Evolutionary conservation across 2,113 vertebrate species (phyloP).

Genomic region (Hypomesus transpacificus): DNA sequence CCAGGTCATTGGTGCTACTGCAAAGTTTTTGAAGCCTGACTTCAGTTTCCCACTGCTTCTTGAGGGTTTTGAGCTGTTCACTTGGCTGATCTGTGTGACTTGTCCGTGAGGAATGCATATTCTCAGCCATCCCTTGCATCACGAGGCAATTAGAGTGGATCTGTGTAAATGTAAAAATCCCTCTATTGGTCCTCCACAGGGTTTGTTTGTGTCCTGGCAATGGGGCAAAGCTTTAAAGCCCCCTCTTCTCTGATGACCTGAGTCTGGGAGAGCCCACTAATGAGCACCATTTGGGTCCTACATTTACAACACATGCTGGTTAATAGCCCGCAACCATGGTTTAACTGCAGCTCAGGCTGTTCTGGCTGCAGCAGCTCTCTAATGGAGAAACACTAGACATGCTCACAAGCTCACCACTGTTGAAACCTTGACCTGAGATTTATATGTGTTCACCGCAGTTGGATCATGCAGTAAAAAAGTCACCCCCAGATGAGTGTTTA

Average conservation of each 20-base stretch:
- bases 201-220: constrained; percentile 43
- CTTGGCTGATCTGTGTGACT: constrained; percentile 22
- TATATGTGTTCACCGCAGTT: constrained; percentile 31
- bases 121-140: constrained; percentile 32
- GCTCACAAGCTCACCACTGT: constrained; percentile 34
- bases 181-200: constrained; percentile 18
- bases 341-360: constrained; percentile 46
- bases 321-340: constrained; percentile 53
- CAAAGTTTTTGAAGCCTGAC: constrained; percentile 10
- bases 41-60: constrained; percentile 8
- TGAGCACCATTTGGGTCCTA: constrained; percentile 62
- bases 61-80: constrained; percentile 21
- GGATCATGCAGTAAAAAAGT: constrained; percentile 29
- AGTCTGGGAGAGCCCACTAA: constrained; percentile 54
- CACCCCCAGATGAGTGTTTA: background rate
- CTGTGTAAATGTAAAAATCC: constrained; percentile 34
- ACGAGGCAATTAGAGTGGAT: constrained; percentile 31
- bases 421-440: constrained; percentile 20
- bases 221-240: constrained; percentile 26
- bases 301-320: constrained; percentile 62
- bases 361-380: constrained; percentile 40
- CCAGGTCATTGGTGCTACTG: too few species aligned
- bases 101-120: constrained; percentile 30
- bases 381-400: constrained; percentile 44
- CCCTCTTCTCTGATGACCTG: constrained; percentile 38